Conservation (phyloP, 2,888 invertebrate species). For the Eupithecia abbreviata region DNA sequence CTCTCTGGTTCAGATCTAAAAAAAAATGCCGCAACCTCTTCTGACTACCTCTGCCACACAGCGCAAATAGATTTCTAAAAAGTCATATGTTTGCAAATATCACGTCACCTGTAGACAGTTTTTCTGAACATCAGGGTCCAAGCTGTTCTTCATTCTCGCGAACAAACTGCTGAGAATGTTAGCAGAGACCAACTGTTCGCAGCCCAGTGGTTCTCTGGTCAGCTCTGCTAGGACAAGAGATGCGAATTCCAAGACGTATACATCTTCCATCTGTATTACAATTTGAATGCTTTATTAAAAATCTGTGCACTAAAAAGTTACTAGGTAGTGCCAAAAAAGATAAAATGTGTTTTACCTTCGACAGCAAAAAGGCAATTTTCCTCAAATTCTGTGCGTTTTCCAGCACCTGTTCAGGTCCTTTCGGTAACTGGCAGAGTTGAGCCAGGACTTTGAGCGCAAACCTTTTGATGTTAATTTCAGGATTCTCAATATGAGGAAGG, state of each 20-base stretch:
- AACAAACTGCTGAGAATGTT: slow-evolving; percentile 75
- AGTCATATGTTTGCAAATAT: background rate
- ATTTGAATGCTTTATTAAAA: background rate
- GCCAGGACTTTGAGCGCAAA: slow-evolving; percentile 81
- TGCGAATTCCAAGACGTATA: slow-evolving; percentile 81
- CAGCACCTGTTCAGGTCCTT: slow-evolving; percentile 76
- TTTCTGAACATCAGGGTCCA: slow-evolving; percentile 83
- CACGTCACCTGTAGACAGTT: slow-evolving; percentile 78
- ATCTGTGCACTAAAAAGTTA: background rate
- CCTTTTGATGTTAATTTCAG: slow-evolving; percentile 72
- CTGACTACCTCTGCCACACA: background rate
- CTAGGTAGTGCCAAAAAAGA: background rate
- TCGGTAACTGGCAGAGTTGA: slow-evolving; percentile 76
- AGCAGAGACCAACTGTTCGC: slow-evolving; percentile 74
- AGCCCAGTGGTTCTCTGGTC: slow-evolving; percentile 77
- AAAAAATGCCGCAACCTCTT: too few species aligned
- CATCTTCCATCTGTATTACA: slow-evolving; percentile 69
- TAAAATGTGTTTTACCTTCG: slow-evolving; percentile 57
- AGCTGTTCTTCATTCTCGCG: slow-evolving; percentile 74
- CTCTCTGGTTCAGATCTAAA: too few species aligned
- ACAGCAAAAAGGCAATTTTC: slow-evolving; percentile 70
- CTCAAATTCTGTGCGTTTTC: slow-evolving; percentile 66
- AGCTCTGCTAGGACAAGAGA: slow-evolving; percentile 79
- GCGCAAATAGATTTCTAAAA: background rate
- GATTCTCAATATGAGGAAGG: slow-evolving; percentile 68